Base-by-base conservation (phyloP, 2,797 vertebrate genomes). In the Xiphophorus birchmanni region DNA sequence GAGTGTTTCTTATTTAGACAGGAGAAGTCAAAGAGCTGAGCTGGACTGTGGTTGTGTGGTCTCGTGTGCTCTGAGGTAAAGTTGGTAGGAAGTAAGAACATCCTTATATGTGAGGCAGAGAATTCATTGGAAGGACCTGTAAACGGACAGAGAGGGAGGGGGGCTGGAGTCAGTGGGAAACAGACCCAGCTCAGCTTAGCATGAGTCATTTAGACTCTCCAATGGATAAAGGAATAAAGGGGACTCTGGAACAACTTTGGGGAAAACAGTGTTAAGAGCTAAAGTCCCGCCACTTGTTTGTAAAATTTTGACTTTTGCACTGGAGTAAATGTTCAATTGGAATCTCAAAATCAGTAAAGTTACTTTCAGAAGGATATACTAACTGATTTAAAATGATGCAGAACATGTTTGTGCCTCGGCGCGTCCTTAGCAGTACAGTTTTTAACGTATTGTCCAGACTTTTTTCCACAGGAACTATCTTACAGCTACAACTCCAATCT, bases 41-140 rank as follows among this genome's bases (percentile, higher is more conserved):
- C 86, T 90, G 89, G 90, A 32, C 82, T 88, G 86, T 86, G 87
- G 87, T 87, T 83, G 80, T 91, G 89, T 90, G 91, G 92, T 90
- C 88, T 91, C 80, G 87, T 94, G 91, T 94, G 92, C 91, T 94
- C 91, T 95, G 95, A 96, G 95, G 95, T 96, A 95, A 95, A 93
- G 83, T 90, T 91, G 87, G 88, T 91, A 93, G 90, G 83, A 86
- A 84, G 82, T 94, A 89, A 91, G 78, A 94, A 92, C 81, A 88
- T 72, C 42, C 67, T 15, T 45, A 44, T 44, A 71, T 44, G 67
- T 44, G 69, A 72, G 69, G 69, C 23, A 44, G 69, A 72, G 2
- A 45, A 47, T 72, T 47, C 44, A 44, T 45, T 45, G 42, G 42
- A 45, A 45, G 69, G 26, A 47, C 42, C 69, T 47, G 69, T 72